phyloP scores from a whole-genome alignment of 2,113 vertebrate species.

The Phycodurus eques region DNA sequence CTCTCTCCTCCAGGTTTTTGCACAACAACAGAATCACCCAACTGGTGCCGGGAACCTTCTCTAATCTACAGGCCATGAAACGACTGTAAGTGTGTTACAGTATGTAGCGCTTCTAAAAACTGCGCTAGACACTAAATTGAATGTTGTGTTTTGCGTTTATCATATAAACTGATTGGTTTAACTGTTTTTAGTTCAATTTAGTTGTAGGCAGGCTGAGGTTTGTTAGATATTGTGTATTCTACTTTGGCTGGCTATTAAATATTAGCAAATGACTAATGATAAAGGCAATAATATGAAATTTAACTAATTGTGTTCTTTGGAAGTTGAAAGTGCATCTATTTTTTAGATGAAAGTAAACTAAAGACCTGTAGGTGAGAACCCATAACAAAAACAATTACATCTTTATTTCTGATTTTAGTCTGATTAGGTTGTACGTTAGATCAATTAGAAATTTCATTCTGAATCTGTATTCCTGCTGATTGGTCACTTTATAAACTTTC shows the following conservation, averaged over 20 bases:
- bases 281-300: neutral
- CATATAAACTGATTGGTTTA: too few species aligned
- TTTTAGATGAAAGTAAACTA: neutral
- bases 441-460: neutral
- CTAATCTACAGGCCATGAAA: conserved; percentile 92
- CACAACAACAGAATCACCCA: conserved; percentile 97
- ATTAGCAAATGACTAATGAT: neutral
- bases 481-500: neutral
- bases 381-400: neutral
- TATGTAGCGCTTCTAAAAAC: neutral
- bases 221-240: neutral
- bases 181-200: too few species aligned
- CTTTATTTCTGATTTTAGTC: neutral
- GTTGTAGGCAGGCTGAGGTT: too few species aligned
- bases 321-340: neutral
- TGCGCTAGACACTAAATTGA: neutral
- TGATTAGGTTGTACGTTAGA: neutral
- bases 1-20: conserved; percentile 82
- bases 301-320: neutral
- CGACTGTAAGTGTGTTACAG: conserved; percentile 83
- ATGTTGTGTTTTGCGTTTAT: too few species aligned
- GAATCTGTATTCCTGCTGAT: too few species aligned
- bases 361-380: too few species aligned
- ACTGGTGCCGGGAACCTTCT: conserved; percentile 89
- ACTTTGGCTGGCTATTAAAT: neutral